These are phyloP conservation scores for Phyllostomus discolor DNA, from an alignment of 2,113 vertebrate genomes.

Conservation along the genomic window DNA sequence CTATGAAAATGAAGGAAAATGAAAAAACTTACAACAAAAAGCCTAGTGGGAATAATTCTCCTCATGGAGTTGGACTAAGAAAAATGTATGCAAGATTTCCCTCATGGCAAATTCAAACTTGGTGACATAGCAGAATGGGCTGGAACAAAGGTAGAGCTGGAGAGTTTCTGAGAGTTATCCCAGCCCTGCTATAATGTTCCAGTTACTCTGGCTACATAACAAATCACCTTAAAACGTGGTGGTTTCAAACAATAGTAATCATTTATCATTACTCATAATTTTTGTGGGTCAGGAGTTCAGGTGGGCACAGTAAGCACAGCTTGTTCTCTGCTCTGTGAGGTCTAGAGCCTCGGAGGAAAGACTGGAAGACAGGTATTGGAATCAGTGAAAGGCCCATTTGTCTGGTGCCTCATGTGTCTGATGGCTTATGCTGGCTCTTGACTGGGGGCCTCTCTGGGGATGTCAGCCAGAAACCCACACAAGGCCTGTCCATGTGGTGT, in stretches of 20 bases:
- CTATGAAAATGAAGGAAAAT: not conserved
- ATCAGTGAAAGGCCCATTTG: not conserved
- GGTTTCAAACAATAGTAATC: not conserved
- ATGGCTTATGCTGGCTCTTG: not conserved
- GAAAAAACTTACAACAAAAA: not conserved
- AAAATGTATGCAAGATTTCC: not conserved
- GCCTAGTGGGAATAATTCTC: not conserved
- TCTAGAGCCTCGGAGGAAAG: not conserved
- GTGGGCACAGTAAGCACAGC: not conserved
- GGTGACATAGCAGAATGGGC: not conserved
- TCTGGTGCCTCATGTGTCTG: not conserved
- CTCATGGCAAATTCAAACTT: not conserved
- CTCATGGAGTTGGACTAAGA: not conserved
- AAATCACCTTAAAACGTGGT: not conserved
- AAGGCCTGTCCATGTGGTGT: not conserved
- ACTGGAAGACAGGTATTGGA: not conserved
- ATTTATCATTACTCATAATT: not conserved
- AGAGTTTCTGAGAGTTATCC: not conserved
- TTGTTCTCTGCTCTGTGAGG: not conserved
- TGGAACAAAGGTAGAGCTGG: not conserved
- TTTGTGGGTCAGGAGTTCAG: not conserved
- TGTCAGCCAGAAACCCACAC: not conserved
- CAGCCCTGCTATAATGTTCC: not conserved
- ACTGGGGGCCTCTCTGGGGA: not conserved
- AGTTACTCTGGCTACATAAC: not conserved